phyloP scores from a whole-genome alignment of 2,888 invertebrate genomes.

The Lochmaea crataegi region DNA sequence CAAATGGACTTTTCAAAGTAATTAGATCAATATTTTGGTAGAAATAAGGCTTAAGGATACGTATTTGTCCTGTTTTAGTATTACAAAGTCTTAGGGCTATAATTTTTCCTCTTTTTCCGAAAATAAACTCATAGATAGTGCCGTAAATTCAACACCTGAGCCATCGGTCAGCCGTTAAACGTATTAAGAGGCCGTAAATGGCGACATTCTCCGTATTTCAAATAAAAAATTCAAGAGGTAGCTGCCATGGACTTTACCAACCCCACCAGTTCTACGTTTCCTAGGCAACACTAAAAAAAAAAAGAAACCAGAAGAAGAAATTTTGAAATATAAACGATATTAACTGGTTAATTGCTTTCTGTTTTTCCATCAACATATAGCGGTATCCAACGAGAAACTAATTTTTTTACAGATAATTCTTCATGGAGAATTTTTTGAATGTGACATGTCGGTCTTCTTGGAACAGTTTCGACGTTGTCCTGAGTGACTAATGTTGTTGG shows the following conservation, averaged over 20 bases:
- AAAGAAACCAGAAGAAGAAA: no score
- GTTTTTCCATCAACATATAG: no score
- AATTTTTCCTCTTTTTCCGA: slow-evolving; percentile 10
- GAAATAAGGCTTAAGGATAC: neutral
- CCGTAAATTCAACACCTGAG: slow-evolving; percentile 34
- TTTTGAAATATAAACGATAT: no score
- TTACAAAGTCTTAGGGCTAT: neutral
- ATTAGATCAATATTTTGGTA: neutral
- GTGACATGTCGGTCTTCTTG: no score
- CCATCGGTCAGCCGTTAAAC: slow-evolving; percentile 35
- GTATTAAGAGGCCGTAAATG: slow-evolving; percentile 32
- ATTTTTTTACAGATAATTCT: no score
- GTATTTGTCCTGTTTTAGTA: neutral
- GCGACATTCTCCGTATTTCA: slow-evolving; percentile 25
- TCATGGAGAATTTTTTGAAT: no score
- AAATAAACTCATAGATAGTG: slow-evolving; percentile 17
- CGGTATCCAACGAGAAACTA: no score
- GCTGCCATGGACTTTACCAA: slow-evolving; percentile 6
- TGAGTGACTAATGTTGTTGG: no score
- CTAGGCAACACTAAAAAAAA: neutral
- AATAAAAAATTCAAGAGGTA: slow-evolving; percentile 29
- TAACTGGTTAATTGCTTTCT: no score
- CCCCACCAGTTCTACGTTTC: neutral
- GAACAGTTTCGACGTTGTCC: no score
- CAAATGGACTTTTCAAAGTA: neutral